Evolutionary conservation across 1,140 invertebrate genomes (phyloP), one percentile per base, ranked within the genome.

Genomic region (Phocides pigmalion): DNA sequence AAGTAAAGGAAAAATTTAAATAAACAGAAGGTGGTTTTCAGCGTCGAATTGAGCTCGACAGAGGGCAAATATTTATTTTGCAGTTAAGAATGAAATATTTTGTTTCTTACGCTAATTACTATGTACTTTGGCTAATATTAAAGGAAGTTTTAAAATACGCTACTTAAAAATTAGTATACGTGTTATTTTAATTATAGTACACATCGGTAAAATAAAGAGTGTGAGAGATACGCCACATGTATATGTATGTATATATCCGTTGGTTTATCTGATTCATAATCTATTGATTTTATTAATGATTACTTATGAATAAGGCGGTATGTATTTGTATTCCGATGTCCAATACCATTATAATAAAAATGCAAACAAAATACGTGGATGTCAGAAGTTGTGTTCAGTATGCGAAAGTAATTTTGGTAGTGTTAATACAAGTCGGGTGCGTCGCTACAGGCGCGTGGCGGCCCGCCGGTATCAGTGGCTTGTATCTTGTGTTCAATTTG

Each of bases 401-500:
- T 68, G 64, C 70, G 68, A 79, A 87, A 85, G 79, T 85, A 85
- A 90, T 87, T 86, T 87, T 75, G 79, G 78, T 84, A 84, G 82
- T 82, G 81, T 76, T 88, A 85, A 87, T 81, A 81, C 70, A 81
- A 79, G 68, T 63, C 68, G 75, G 66, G 70, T 76, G 65, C 58
- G 64, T 72, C 62, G 64, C 25, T 17, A 46, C 28, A 63, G 58
- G 66, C 56, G 54, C 68, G 67, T 47, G 44, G 58, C 67, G 61
- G 72, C 73, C 66, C 71, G 58, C 62, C 70, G 71, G 70, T 82
- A 82, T 86, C 85, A 82, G 76, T 79, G 82, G 78, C 86, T 85
- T 87, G 86, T 89, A 88, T 89, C 88, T 89, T 88, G 76, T 79
- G 74, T 80, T 72, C 72, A 80, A 90, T 90, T 90, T 86, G 85